These are phyloP conservation scores for Rhamnusium bicolor DNA, from an alignment of 2,888 invertebrate species.

Conservation along the genomic window DNA sequence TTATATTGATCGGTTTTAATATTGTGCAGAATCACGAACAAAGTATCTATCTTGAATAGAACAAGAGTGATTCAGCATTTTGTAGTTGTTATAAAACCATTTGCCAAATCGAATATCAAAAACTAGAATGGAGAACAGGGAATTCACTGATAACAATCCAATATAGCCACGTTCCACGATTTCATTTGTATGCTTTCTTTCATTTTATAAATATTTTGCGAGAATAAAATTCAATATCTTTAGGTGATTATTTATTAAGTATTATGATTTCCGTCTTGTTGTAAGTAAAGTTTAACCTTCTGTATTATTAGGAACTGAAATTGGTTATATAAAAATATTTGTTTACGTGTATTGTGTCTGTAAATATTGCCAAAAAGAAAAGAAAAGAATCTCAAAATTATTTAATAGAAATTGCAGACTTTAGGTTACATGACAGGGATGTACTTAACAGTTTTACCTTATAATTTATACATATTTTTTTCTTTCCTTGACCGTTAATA, in stretches of 20 bases:
- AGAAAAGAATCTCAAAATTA: too few species aligned
- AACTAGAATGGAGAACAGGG: neutral
- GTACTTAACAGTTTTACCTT: too few species aligned
- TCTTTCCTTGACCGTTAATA: too few species aligned
- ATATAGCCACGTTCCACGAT: constrained; percentile 8
- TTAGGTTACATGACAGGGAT: too few species aligned
- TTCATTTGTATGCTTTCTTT: neutral
- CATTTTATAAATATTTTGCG: neutral
- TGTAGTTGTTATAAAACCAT: constrained; percentile 21
- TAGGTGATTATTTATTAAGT: neutral
- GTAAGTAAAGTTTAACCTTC: too few species aligned
- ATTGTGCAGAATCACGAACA: constrained; percentile 2
- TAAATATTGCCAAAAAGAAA: too few species aligned
- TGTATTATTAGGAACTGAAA: too few species aligned
- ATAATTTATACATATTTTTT: too few species aligned
- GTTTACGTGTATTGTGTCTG: too few species aligned
- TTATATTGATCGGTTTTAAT: constrained; percentile 1
- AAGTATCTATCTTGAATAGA: constrained; percentile 5
- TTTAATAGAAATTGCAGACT: too few species aligned
- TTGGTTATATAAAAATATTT: too few species aligned
- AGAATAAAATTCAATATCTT: neutral
- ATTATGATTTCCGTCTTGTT: too few species aligned
- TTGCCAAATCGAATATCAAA: constrained; percentile 19
- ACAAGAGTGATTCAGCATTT: neutral
- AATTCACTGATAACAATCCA: constrained; percentile 15